Percentiles rank a stretch among this genome's conserved stretches.
Evolutionary conservation across 2,797 vertebrate species (phyloP).

Genomic region (Sebastiscus tertius): DNA sequence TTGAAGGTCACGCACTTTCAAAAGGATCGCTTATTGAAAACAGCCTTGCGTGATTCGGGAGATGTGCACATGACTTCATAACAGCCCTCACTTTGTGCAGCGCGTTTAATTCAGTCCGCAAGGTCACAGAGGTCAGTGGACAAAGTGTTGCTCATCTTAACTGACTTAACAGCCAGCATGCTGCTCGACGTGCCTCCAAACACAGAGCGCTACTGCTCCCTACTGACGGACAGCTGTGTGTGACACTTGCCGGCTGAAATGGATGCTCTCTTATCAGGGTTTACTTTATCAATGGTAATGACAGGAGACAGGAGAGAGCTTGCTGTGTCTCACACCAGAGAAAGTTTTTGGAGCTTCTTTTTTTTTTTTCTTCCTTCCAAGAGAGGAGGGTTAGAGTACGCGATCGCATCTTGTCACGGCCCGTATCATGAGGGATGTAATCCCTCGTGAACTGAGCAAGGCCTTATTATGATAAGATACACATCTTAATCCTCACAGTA

Average conservation of each 20-base stretch:
- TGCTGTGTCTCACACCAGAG: neutral
- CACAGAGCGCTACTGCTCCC: slow-evolving; percentile 81
- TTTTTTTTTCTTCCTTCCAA: neutral
- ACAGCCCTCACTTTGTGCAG: slow-evolving; percentile 44
- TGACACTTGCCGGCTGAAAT: neutral
- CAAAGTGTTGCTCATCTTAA: slow-evolving; percentile 67
- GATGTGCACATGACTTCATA: slow-evolving; percentile 49
- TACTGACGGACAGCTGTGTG: slow-evolving; percentile 55
- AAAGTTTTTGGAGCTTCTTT: neutral
- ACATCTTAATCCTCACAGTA: slow-evolving; percentile 65
- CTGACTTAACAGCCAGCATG: slow-evolving; percentile 40
- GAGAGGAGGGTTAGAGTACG: slow-evolving; percentile 13
- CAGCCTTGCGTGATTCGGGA: slow-evolving; percentile 30
- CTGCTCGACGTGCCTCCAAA: slow-evolving; percentile 3
- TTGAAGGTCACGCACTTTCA: slow-evolving; percentile 62
- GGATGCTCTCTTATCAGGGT: neutral
- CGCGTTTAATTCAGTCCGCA: slow-evolving; percentile 69
- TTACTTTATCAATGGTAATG: slow-evolving; percentile 13
- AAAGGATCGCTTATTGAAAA: slow-evolving; percentile 48
- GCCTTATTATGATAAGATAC: slow-evolving; percentile 66
- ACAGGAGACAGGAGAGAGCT: slow-evolving; percentile 6
- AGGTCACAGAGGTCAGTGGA: slow-evolving; percentile 77
- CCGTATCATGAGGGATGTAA: slow-evolving; percentile 48
- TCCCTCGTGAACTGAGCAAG: slow-evolving; percentile 53
- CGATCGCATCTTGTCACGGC: slow-evolving; percentile 41